A percentile compares a stretch with the other conserved stretches of the same genome.
Evolutionary conservation across 2,888 invertebrate genomes (phyloP).

Genomic region (Germaria angustata): DNA sequence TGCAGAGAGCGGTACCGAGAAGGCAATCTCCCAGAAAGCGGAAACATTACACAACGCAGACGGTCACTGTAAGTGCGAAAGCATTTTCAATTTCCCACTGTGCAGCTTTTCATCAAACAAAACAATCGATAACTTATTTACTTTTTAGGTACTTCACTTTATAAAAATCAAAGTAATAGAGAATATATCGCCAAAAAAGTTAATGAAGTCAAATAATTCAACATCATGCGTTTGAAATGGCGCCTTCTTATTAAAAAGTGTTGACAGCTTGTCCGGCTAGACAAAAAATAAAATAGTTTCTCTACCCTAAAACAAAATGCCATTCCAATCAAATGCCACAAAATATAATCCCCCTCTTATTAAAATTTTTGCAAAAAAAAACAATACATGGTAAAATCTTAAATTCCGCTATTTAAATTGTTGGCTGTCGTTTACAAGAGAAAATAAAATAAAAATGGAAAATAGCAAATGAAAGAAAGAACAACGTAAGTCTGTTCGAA

Average conservation of each 20-base stretch:
- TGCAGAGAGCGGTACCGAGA: too few species aligned
- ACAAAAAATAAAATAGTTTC: constrained; percentile 18
- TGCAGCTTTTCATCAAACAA: too few species aligned
- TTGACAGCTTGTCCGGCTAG: constrained; percentile 63
- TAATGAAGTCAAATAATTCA: constrained; percentile 35
- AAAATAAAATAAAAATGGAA: neutral
- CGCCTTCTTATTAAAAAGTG: constrained; percentile 54
- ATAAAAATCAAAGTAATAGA: too few species aligned
- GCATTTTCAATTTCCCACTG: too few species aligned
- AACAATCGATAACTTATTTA: too few species aligned
- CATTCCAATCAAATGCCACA: constrained; percentile 4
- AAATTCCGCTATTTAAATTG: constrained; percentile 37
- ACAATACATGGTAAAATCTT: neutral
- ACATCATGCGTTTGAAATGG: constrained; percentile 42
- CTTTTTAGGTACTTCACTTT: too few species aligned
- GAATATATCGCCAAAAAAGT: too few species aligned
- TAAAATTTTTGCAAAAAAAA: constrained; percentile 18
- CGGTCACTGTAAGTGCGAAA: too few species aligned
- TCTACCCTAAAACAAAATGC: neutral
- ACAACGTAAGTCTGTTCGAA: constrained; percentile 21
- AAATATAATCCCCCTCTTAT: constrained; percentile 49
- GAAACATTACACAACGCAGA: too few species aligned
- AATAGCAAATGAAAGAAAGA: constrained; percentile 4
- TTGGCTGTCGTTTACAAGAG: constrained; percentile 25
- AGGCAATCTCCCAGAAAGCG: too few species aligned